Base-by-base conservation (phyloP, 2,113 vertebrate genomes). In the Galeopterus variegatus region DNA sequence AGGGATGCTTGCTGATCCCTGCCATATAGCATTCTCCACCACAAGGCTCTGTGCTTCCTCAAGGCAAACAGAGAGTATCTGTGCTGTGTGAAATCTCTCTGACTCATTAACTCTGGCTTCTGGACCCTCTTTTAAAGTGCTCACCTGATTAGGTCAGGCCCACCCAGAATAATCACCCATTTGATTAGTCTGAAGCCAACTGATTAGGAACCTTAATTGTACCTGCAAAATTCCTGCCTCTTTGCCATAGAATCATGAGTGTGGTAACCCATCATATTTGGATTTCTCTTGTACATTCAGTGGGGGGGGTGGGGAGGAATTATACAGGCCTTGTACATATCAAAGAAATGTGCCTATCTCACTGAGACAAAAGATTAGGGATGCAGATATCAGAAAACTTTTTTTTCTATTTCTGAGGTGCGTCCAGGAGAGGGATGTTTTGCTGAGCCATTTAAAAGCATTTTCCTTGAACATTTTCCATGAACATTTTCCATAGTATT, bases 301-400 rank as follows among this genome's bases (percentile, higher is more conserved):
- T 1, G 4, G 2, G 5, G 19, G 28, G 31, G 60, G 3, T 1
- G 4, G 2, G 5, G 19, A 19, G 31, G 60, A 41, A 26, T 54
- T 23, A 15, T 1, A 31, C 18, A 1, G 6, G 13, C 58, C 28
- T 3, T 1, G 6, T 4, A 4, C 31, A 10, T 6, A 36, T 4
- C 23, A 7, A 15, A 48, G 24, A 75, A 17, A 48, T 6, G 48
- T 4, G 41, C 41, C 24, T 18, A 9, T 24, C 58, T 28, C 24
- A 1, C 15, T 0, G 6, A 4, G n/a, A 24, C 26, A 8, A 4
- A 26, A 21, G 28, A 33, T 45, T 5, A 14, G 0, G 7, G 82
- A 11, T 41, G 28, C 21, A 5, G 36, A 1, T 26, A 56, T 0
- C 4, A 1, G 36, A 23, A 10, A 11, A 8, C 10, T 41, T 75